Conservation (phyloP, 2,113 vertebrate species). For the Ctenodactylus gundi region DNA sequence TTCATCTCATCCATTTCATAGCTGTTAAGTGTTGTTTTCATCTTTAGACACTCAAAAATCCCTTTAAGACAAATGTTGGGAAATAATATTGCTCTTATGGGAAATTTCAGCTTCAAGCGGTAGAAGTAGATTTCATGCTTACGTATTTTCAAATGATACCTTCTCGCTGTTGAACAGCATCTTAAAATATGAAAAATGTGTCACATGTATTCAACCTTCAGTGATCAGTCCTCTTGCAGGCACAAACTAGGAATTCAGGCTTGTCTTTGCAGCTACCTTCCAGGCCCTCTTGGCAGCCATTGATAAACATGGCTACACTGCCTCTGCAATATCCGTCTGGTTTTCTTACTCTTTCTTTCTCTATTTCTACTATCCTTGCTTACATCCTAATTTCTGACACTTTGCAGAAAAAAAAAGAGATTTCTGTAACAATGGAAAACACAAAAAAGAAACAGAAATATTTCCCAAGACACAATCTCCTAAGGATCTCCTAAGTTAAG, state of each 20-base stretch:
- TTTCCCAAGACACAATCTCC: background rate
- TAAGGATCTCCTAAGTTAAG: background rate
- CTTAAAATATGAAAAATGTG: conserved; percentile 1
- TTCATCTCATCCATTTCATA: conserved; percentile 5
- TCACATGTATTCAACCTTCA: background rate
- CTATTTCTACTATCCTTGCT: background rate
- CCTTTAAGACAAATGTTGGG: conserved; percentile 8
- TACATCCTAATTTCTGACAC: background rate
- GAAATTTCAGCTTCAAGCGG: background rate
- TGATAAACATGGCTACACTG: background rate
- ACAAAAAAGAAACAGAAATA: background rate
- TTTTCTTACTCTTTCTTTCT: background rate
- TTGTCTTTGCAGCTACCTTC: background rate
- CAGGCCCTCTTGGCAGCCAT: background rate
- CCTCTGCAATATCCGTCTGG: background rate
- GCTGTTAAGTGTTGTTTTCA: background rate
- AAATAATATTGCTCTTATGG: background rate
- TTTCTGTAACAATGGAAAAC: background rate
- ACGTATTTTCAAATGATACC: background rate
- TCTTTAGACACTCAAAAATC: background rate
- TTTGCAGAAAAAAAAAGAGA: background rate
- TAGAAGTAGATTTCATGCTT: background rate
- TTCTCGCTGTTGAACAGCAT: background rate
- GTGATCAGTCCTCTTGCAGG: background rate
- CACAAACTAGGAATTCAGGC: background rate